Conservation (phyloP, 2,113 vertebrate genomes). For the Casuarius casuarius region DNA sequence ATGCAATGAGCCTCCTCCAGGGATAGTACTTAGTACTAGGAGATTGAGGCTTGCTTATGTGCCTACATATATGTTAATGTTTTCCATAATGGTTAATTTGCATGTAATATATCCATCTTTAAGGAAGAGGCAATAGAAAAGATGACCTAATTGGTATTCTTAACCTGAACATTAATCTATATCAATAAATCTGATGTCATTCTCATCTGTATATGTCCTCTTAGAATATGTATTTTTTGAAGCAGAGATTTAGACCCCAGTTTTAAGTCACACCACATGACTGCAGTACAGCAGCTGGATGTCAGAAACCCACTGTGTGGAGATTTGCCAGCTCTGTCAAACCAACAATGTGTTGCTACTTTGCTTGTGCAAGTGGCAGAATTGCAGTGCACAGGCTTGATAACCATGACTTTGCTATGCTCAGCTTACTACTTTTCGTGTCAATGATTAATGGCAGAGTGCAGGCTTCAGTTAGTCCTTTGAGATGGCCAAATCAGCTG, state of each 20-base stretch:
- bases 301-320: not conserved
- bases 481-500: not conserved
- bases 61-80: not conserved
- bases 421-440: not conserved
- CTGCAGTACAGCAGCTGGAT: not conserved
- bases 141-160: fast-evolving
- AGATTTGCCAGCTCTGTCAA: not conserved
- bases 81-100: not conserved
- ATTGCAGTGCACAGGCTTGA: not conserved
- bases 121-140: not conserved
- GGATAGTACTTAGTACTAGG: fast-evolving
- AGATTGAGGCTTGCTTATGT: not conserved
- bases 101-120: not conserved
- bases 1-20: fast-evolving
- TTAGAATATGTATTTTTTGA: not conserved
- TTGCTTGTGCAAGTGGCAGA: not conserved
- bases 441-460: not conserved
- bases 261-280: not conserved
- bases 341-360: not conserved
- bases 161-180: not conserved
- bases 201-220: not conserved
- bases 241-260: not conserved
- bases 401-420: not conserved
- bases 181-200: not conserved
- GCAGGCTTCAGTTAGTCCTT: not conserved